Percentiles rank a stretch among this genome's conserved stretches.
These are phyloP conservation scores for Cossypha dichroa DNA, from an alignment of 2,797 vertebrate genomes.

Conservation along the genomic window DNA sequence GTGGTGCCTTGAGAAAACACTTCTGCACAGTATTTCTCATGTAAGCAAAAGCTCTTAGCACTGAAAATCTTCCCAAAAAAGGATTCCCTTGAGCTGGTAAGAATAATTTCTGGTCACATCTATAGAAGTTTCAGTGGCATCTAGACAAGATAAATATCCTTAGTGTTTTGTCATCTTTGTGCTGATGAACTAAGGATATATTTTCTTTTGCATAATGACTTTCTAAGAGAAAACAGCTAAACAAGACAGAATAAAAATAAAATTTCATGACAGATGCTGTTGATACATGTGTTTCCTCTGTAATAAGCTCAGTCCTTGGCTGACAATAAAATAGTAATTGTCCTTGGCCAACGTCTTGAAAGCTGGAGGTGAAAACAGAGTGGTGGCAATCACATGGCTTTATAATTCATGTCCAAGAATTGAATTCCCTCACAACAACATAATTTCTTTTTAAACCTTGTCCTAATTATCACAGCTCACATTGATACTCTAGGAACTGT, in stretches of 20 bases:
- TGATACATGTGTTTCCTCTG: neutral
- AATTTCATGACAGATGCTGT: neutral
- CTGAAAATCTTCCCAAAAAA: constrained; percentile 4
- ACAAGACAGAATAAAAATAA: neutral
- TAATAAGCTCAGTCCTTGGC: neutral
- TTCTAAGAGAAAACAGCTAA: constrained; percentile 31
- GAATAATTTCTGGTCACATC: constrained; percentile 1
- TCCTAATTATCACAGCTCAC: neutral
- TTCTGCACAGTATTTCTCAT: neutral
- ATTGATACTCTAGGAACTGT: neutral
- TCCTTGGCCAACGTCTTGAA: neutral
- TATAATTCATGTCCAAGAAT: neutral
- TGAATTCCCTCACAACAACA: neutral
- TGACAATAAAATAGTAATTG: neutral
- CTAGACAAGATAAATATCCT: neutral
- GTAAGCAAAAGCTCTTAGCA: neutral
- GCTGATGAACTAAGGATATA: neutral
- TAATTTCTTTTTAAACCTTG: neutral
- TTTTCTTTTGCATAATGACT: constrained; percentile 4
- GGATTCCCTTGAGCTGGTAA: constrained; percentile 6
- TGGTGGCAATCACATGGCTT: neutral
- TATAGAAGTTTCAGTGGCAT: neutral
- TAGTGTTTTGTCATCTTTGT: neutral
- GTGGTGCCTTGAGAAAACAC: neutral
- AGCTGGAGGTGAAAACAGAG: constrained; percentile 6